Base-by-base conservation (phyloP, 2,888 invertebrate species). In the Ernsta delagoae region DNA sequence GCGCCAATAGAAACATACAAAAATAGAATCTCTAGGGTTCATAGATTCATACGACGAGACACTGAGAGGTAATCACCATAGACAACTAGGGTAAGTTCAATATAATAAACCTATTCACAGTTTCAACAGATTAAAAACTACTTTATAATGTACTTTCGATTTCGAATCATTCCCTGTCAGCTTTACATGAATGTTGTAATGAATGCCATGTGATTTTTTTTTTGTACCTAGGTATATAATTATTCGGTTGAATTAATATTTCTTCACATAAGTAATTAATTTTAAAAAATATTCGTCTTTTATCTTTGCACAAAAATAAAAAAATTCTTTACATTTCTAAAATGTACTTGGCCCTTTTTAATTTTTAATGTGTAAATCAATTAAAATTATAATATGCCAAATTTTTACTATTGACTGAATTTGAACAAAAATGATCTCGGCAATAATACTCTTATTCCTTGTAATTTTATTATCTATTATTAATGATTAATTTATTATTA, bases 1-100 rank as follows among this genome's bases (percentile, higher is more conserved):
- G 84, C 84, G 1, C 89, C 91, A 0, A 85, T 92, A 63, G 90
- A 92, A 68, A 86, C 85, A 48, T 89, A 91, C 70, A 92, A 86
- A 69, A 92, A 89, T 74, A 87, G 92, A 76, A 88, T 93, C 60
- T 83, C 81, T 59, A 89, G 86, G 78, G 88, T 92, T 7, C 92
- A 90, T 75, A 85, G 90, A 71, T 75, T 93, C 36, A 73, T 93
- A 34, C 83, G 90, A 63, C 83, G 93, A 65, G 90, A 92, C 68
- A 85, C 84, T 9, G 86, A 86, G 65, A 92, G 93, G 87, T 92
- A 93, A 91, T 87, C 89, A 78, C 63, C 53, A 69, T 56, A 57
- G 67, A 54, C 39, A 11, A 64, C 41, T 70, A 65, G 65, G 65
- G 31, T 66, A 62, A 61, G 68, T 62, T 68, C 34, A 43, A 31